A percentile compares a stretch with the other conserved stretches of the same genome.
Evolutionary conservation across 2,888 invertebrate species (phyloP).

Genomic region (Pollenia labialis): DNA sequence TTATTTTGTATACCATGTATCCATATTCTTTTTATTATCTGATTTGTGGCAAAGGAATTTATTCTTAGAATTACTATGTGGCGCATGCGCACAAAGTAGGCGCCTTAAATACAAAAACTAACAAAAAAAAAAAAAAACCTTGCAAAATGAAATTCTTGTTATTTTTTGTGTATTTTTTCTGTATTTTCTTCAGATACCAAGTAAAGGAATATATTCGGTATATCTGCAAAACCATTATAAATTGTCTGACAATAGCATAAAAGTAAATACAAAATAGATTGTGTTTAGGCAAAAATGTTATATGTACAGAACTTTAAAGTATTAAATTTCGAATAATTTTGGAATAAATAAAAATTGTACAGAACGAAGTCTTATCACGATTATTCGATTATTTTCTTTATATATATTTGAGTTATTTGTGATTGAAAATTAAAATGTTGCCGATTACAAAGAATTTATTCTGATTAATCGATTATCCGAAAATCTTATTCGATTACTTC

Average conservation of each 20-base stretch:
- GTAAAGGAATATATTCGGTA: conserved; percentile 23
- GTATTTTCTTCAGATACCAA: background rate
- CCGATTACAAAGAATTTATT: too few relatives aligned
- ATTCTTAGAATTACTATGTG: conserved; percentile 70
- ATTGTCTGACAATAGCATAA: conserved; percentile 55
- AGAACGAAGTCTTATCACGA: too few relatives aligned
- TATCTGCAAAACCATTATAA: conserved; percentile 45
- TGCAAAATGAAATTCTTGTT: conserved; percentile 55
- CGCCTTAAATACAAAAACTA: conserved; percentile 55
- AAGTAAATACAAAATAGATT: conserved; percentile 27
- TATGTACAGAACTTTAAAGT: conserved; percentile 38
- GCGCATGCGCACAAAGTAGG: conserved; percentile 71
- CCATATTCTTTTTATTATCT: conserved; percentile 27
- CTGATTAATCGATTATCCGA: too few relatives aligned
- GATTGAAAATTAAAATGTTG: too few relatives aligned
- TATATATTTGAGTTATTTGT: too few relatives aligned
- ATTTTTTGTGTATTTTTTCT: conserved; percentile 23
- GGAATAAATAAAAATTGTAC: background rate
- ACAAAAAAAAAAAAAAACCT: conserved; percentile 41
- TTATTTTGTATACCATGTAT: background rate
- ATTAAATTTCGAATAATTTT: background rate
- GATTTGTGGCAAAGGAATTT: conserved; percentile 55
- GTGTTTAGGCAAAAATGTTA: conserved; percentile 21
- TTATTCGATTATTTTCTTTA: too few relatives aligned
- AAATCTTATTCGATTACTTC: too few relatives aligned